phyloP scores from a whole-genome alignment of 2,113 vertebrate species.

The Proteles cristata region DNA sequence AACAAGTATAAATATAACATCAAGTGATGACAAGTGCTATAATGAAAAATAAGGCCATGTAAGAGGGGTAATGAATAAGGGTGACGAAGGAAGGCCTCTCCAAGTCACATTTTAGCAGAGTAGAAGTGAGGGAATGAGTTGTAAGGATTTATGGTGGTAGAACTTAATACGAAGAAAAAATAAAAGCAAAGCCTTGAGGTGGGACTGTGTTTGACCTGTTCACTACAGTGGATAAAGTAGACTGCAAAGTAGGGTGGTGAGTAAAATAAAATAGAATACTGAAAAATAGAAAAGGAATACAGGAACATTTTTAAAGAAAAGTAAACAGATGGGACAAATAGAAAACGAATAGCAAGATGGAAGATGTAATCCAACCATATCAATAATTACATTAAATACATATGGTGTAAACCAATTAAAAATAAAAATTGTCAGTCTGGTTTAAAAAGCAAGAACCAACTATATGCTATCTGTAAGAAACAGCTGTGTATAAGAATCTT shows the following conservation, averaged over 20 bases:
- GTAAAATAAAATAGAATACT: neutral
- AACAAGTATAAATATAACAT: neutral
- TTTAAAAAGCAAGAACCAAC: constrained; percentile 17
- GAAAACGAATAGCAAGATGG: neutral
- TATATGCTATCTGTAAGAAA: neutral
- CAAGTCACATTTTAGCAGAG: neutral
- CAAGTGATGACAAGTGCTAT: neutral
- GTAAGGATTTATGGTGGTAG: neutral
- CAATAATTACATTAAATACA: constrained; percentile 40
- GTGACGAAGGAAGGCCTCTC: neutral
- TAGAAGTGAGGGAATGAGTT: neutral
- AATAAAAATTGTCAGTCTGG: neutral
- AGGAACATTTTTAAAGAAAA: neutral
- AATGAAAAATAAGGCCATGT: neutral
- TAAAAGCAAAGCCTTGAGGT: neutral
- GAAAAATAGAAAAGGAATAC: neutral
- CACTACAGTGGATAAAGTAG: neutral
- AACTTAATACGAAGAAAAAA: neutral
- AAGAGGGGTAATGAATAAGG: neutral
- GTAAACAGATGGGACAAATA: neutral
- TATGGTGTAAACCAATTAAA: constrained; percentile 43
- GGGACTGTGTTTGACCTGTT: neutral
- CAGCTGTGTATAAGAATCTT: neutral
- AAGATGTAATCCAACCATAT: constrained; percentile 29
- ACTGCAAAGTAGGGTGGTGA: neutral